Conservation (phyloP, 2,888 invertebrate genomes). For the Orgyia antiqua region DNA sequence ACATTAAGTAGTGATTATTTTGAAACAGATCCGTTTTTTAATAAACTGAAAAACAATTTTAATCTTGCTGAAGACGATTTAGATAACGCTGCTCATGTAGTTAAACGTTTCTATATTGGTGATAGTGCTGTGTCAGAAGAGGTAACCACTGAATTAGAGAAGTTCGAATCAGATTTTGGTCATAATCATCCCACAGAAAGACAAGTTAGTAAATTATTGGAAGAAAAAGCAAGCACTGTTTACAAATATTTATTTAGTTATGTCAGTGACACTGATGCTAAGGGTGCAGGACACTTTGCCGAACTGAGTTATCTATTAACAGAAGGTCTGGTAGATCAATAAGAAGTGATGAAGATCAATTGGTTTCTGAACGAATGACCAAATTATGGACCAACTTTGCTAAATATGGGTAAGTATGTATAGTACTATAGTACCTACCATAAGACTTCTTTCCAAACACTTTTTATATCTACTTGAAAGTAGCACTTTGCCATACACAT, state of each 20-base stretch:
- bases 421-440: too few relatives aligned
- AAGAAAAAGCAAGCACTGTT: constrained; percentile 49
- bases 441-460: too few relatives aligned
- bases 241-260: constrained; percentile 60
- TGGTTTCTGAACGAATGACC: constrained; percentile 46
- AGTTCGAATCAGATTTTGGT: constrained; percentile 58
- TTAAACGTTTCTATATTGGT: constrained; percentile 62
- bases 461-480: too few relatives aligned
- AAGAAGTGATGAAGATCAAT: constrained; percentile 37
- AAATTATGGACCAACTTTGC: constrained; percentile 63
- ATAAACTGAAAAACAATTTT: constrained; percentile 47
- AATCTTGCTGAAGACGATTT: constrained; percentile 44
- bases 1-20: constrained; percentile 39
- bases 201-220: constrained; percentile 42
- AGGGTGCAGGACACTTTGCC: constrained; percentile 45
- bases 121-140: constrained; percentile 42
- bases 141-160: constrained; percentile 35
- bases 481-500: too few relatives aligned
- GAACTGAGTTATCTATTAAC: constrained; percentile 59
- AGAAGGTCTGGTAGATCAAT: constrained; percentile 13
- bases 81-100: constrained; percentile 34
- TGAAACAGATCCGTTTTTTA: constrained; percentile 48
- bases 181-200: constrained; percentile 56
- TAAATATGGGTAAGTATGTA: constrained; percentile 55
- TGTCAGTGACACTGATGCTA: constrained; percentile 30